A percentile compares a stretch with the other conserved stretches of the same genome.
These are phyloP conservation scores for Bucorvus abyssinicus DNA, from an alignment of 2,797 vertebrate species.

Conservation along the genomic window DNA sequence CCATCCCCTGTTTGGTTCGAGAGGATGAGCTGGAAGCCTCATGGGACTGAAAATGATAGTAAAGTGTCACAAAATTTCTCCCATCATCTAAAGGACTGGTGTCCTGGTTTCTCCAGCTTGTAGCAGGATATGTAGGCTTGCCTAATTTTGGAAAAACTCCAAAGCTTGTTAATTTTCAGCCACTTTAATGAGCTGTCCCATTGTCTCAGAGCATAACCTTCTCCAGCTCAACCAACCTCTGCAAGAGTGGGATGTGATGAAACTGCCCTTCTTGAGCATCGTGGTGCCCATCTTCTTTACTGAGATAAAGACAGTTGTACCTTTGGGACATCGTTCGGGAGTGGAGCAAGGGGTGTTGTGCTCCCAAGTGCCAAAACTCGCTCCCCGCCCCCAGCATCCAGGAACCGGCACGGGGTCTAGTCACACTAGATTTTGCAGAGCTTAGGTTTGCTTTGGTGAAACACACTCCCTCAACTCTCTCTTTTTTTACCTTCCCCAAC, in stretches of 20 bases:
- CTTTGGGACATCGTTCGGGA: accelerated
- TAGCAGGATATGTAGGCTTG: background rate
- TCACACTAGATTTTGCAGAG: background rate
- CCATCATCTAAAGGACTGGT: background rate
- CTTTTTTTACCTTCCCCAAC: background rate
- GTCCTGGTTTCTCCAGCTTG: background rate
- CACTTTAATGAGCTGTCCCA: background rate
- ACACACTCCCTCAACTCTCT: background rate
- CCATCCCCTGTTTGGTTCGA: background rate
- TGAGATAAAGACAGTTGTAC: background rate
- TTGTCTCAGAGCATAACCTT: background rate
- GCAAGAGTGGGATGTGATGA: background rate
- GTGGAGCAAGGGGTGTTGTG: accelerated
- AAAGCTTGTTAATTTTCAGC: background rate
- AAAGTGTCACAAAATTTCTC: background rate
- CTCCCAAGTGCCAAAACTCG: background rate
- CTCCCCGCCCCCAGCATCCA: background rate
- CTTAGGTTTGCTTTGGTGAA: background rate
- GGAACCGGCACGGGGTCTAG: background rate
- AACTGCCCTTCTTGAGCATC: background rate
- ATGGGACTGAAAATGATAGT: background rate
- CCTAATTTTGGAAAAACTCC: background rate
- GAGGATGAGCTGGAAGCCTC: background rate
- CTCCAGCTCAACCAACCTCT: background rate
- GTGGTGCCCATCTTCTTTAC: background rate